phyloP scores from a whole-genome alignment of 2,797 vertebrate species.

The Mus caroli region DNA sequence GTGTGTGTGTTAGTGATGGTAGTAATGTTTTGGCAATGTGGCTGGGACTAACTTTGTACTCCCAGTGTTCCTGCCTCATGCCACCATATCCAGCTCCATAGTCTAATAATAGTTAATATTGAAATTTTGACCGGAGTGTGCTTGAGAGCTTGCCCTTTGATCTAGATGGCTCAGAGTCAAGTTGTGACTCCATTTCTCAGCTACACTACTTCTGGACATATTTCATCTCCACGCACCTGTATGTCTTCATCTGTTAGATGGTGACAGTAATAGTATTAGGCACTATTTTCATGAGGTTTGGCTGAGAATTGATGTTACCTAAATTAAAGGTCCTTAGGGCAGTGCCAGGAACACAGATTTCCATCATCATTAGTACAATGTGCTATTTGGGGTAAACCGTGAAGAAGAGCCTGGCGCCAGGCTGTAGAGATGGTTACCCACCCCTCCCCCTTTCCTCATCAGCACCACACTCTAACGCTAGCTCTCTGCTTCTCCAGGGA shows the following conservation, averaged over 20 bases:
- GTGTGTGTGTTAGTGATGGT: background rate
- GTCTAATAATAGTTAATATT: background rate
- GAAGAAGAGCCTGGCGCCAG: background rate
- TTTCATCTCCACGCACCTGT: background rate
- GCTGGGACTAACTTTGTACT: background rate
- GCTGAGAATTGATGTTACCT: slow-evolving; percentile 9
- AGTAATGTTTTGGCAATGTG: background rate
- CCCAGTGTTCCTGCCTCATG: background rate
- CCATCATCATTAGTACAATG: background rate
- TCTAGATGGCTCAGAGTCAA: background rate
- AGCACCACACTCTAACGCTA: background rate
- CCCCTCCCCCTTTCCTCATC: background rate
- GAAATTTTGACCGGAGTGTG: background rate
- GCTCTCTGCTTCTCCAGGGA: slow-evolving; percentile 67
- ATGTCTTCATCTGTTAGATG: slow-evolving; percentile 3
- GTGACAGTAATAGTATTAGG: background rate
- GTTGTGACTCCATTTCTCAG: background rate
- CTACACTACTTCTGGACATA: background rate
- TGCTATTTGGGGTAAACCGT: background rate
- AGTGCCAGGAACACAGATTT: background rate
- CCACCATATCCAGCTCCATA: background rate
- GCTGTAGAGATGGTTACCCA: background rate
- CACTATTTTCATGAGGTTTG: background rate
- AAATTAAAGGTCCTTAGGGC: background rate
- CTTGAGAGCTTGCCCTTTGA: background rate